Base-by-base conservation (phyloP, 1,140 invertebrate genomes). In the Wasmannia auropunctata region DNA sequence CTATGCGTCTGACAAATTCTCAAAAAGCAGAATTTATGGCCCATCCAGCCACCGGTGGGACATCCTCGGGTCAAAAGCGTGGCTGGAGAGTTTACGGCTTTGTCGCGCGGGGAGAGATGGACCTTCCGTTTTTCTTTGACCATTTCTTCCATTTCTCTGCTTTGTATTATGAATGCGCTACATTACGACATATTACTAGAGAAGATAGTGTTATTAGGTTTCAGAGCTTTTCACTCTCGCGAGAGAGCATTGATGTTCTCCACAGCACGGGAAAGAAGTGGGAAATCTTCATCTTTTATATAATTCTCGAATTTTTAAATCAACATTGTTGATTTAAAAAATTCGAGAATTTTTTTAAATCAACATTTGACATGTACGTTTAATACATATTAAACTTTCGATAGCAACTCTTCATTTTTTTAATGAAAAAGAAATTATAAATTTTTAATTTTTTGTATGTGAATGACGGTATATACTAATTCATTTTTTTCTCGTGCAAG, bases 1-100 rank as follows among this genome's bases (percentile, higher is more conserved):
- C 25, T 43, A 37, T 63, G 34, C 19, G 34, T 86, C 56, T 91
- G 93, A 94, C 93, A 94, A 93, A 94, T 94, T 94, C 92, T 91
- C 87, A 63, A 86, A 83, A 49, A 88, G 62, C 65, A 46, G 72
- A 88, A 93, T 93, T 92, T 92, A 92, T 91, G 60, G 76, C 69
- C 56, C 58, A 14, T 62, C 72, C 19, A 77, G 74, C 56, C 81
- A 54, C 34, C 3, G 43, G 19, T 19, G 51, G 16, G 31, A 62
- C 31, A 51, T 40, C n/a, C 16, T 49, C 22, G 34, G 37, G 83
- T 54, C 79, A 6, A 69, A 60, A 65, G 62, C 58, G 28, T 51
- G 56, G 19, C 19, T 43, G 16, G 72, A 76, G 54, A 81, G 46
- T 87, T 86, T 90, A 84, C 56, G 77, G 62, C 51, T 67, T 37